A percentile compares a stretch with the other conserved stretches of the same genome.
phyloP scores from a whole-genome alignment of 2,797 vertebrate genomes.

The Dallia pectoralis region DNA sequence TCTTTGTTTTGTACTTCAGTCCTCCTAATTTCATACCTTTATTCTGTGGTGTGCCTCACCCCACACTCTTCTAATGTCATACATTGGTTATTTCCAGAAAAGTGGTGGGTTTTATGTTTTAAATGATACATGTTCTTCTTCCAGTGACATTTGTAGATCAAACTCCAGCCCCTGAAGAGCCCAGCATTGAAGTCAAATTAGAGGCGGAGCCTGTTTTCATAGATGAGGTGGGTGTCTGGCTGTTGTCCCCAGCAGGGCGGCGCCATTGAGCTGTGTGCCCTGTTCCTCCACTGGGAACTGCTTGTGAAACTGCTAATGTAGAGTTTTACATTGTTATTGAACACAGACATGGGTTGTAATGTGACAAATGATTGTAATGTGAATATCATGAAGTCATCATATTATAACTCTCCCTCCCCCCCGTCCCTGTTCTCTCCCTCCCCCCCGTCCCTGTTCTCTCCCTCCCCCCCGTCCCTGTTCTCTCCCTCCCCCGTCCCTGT shows the following conservation, averaged over 20 bases:
- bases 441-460: too few relatives aligned
- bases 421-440: neutral
- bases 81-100: neutral
- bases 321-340: too few relatives aligned
- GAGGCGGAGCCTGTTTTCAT: constrained; percentile 92
- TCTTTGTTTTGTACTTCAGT: too few relatives aligned
- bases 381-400: too few relatives aligned
- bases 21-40: too few relatives aligned
- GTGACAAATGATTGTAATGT: too few relatives aligned
- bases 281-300: neutral
- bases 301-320: too few relatives aligned
- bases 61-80: neutral
- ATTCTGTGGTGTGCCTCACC: neutral
- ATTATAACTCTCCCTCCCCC: neutral
- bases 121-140: neutral
- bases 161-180: constrained; percentile 71
- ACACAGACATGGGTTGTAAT: too few relatives aligned
- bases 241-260: neutral
- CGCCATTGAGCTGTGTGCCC: neutral
- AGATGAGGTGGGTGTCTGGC: constrained; percentile 84
- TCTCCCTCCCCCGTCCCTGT: neutral
- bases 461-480: too few relatives aligned
- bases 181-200: constrained; percentile 73
- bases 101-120: constrained; percentile 1
- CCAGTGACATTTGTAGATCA: constrained; percentile 74